Conservation (phyloP, 2,888 invertebrate genomes). For the Ectemnius lituratus region DNA sequence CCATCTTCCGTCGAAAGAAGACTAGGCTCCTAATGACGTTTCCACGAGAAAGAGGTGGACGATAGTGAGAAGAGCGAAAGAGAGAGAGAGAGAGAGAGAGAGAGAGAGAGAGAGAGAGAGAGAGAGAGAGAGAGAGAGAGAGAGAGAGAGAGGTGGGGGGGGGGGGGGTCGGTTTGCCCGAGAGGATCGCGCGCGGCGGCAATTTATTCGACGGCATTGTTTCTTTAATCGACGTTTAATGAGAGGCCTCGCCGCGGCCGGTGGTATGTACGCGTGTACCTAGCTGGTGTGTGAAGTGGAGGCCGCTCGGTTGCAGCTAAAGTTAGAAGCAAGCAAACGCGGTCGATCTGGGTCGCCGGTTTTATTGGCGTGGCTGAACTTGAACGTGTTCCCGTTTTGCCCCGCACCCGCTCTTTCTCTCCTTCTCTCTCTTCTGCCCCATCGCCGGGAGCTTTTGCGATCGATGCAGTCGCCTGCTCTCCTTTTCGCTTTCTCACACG, state of each 20-base stretch:
- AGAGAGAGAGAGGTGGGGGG: no score
- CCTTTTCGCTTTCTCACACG: background rate
- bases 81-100: no score
- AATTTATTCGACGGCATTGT: conserved; percentile 44
- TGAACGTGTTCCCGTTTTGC: conserved; percentile 50
- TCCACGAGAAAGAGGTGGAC: no score
- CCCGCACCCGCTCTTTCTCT: conserved; percentile 1
- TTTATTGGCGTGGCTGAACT: conserved; percentile 54
- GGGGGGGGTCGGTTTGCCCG: no score
- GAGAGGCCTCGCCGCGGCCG: conserved; percentile 22
- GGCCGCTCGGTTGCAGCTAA: conserved; percentile 25
- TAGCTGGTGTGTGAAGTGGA: conserved; percentile 18
- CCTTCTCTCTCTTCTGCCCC: background rate
- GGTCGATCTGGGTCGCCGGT: conserved; percentile 49
- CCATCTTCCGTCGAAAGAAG: no score
- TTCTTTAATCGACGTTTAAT: conserved; percentile 47
- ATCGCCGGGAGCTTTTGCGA: conserved; percentile 1
- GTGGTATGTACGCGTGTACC: conserved; percentile 1
- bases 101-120: no score
- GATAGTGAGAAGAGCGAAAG: no score
- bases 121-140: no score
- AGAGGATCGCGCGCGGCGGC: background rate
- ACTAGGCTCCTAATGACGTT: no score
- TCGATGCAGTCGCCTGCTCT: conserved; percentile 26
- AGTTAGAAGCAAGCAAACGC: conserved; percentile 30